These are phyloP conservation scores for Buteo buteo DNA, from an alignment of 2,113 vertebrate genomes.

Conservation along the genomic window DNA sequence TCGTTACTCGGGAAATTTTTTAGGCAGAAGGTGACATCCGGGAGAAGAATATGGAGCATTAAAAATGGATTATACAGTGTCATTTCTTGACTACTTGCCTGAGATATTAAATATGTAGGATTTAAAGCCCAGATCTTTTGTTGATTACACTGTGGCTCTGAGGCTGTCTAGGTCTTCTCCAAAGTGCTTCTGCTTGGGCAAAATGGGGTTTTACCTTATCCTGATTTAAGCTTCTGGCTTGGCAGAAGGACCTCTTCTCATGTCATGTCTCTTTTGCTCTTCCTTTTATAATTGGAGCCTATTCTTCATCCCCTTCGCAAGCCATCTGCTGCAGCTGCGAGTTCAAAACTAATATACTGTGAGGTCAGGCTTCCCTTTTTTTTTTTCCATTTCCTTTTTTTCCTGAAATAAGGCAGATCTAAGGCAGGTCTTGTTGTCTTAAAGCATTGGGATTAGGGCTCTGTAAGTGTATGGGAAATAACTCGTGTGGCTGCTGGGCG, in stretches of 20 bases:
- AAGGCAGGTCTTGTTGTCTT: background rate
- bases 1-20: background rate
- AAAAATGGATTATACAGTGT: background rate
- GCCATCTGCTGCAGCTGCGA: background rate
- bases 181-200: background rate
- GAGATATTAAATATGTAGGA: background rate
- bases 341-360: fast-evolving
- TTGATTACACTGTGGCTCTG: background rate
- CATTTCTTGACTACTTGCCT: background rate
- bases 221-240: background rate
- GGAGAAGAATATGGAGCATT: background rate
- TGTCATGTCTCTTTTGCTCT: background rate
- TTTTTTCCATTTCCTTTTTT: background rate
- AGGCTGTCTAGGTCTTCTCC: background rate
- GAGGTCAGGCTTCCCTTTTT: background rate
- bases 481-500: fast-evolving
- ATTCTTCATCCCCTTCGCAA: background rate
- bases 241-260: background rate
- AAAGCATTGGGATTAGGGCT: background rate
- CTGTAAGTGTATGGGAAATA: background rate
- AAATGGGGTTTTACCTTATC: background rate
- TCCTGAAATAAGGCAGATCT: fast-evolving
- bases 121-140: background rate
- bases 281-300: background rate
- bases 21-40: fast-evolving